These are phyloP conservation scores for Microcebus lehilahytsara DNA, from an alignment of 2,113 vertebrate genomes.

Conservation along the genomic window DNA sequence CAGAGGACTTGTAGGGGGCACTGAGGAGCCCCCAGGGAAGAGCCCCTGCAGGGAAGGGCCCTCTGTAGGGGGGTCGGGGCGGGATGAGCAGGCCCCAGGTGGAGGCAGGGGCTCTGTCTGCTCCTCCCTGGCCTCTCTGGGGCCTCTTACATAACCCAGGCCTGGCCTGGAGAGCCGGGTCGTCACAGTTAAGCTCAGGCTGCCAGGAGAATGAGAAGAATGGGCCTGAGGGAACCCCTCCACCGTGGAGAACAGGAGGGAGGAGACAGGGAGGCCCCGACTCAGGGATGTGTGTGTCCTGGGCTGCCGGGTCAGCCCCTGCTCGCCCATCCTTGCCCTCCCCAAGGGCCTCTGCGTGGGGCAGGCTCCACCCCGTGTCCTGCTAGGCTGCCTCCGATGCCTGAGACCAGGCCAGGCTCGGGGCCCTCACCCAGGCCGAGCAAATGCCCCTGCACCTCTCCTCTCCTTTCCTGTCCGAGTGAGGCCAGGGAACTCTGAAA, in stretches of 20 bases:
- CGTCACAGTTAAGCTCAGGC: not conserved
- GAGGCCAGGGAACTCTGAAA: not conserved
- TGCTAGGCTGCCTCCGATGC: not conserved
- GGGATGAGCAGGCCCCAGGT: not conserved
- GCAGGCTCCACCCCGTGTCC: not conserved
- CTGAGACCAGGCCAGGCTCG: not conserved
- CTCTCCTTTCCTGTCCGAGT: not conserved
- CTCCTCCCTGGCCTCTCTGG: not conserved
- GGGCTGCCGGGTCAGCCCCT: too few species aligned
- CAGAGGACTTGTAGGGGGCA: not conserved
- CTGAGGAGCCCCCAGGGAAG: not conserved
- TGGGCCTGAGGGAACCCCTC: conserved; percentile 35
- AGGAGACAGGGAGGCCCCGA: not conserved
- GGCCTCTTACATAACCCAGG: not conserved
- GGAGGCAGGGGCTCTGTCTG: not conserved
- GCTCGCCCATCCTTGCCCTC: not conserved
- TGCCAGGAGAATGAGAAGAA: conserved; percentile 49
- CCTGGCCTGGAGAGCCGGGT: not conserved
- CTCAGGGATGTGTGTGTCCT: not conserved
- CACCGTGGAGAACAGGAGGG: not conserved
- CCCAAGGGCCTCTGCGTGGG: not conserved
- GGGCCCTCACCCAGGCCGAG: too few species aligned
- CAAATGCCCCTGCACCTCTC: not conserved
- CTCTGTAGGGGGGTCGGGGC: not conserved
- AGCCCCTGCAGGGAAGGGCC: too few species aligned